These are phyloP conservation scores for Liasis olivaceus DNA, from an alignment of 2,797 vertebrate species.

Conservation along the genomic window DNA sequence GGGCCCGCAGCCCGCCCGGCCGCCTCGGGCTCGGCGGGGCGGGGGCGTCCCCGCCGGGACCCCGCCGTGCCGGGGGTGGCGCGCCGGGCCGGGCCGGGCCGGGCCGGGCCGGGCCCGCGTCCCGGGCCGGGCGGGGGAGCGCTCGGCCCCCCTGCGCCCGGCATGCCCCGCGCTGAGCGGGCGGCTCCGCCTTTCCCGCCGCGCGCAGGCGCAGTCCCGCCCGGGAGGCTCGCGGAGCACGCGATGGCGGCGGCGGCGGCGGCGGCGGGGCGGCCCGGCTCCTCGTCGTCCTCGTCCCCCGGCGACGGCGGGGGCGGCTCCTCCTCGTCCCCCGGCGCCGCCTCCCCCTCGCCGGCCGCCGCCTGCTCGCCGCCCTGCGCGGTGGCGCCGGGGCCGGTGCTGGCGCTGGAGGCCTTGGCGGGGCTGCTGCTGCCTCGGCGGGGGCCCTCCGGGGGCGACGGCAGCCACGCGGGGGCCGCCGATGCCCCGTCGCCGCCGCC, in stretches of 20 bases:
- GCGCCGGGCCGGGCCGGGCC: too few relatives aligned
- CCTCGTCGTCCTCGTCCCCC: not conserved
- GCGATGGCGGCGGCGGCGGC: not conserved
- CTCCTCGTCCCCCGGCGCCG: not conserved
- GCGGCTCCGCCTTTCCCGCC: not conserved
- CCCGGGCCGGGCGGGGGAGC: not conserved
- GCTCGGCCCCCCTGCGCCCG: not conserved
- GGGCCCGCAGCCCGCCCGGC: not conserved
- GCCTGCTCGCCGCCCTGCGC: not conserved
- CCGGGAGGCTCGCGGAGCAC: not conserved
- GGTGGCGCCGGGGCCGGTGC: not conserved
- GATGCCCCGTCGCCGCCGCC: not conserved
- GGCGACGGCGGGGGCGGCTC: not conserved
- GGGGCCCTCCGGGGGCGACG: too few relatives aligned
- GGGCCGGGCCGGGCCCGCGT: not conserved
- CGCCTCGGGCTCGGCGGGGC: not conserved
- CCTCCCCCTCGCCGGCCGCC: not conserved
- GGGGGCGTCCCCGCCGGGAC: not conserved
- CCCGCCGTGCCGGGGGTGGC: not conserved
- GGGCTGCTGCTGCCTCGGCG: not conserved
- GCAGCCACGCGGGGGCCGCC: not conserved
- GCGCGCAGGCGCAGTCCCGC: not conserved
- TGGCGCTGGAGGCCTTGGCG: conserved; percentile 13
- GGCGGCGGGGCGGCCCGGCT: not conserved
- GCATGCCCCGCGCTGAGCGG: not conserved